Evolutionary conservation across 2,888 invertebrate genomes (phyloP).

Genomic region (Diarsia brunnea): DNA sequence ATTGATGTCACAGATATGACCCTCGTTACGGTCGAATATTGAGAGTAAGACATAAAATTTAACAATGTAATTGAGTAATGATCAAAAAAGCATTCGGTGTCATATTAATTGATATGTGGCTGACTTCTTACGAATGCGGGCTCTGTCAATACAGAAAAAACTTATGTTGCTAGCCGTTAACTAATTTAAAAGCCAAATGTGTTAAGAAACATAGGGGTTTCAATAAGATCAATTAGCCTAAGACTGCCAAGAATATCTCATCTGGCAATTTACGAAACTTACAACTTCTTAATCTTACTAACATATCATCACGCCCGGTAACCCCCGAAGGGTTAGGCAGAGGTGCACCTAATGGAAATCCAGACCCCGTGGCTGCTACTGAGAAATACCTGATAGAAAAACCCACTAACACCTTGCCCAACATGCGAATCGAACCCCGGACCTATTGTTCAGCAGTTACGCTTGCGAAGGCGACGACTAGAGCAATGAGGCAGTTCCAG

Average conservation of each 20-base stretch:
- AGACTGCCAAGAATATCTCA: slow-evolving; percentile 10
- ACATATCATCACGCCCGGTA: too few relatives aligned
- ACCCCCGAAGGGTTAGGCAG: too few relatives aligned
- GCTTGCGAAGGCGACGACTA: too few relatives aligned
- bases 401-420: too few relatives aligned
- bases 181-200: slow-evolving; percentile 82
- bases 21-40: slow-evolving; percentile 66
- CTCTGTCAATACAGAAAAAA: slow-evolving; percentile 71
- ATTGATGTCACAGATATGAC: slow-evolving; percentile 58
- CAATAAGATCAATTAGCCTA: slow-evolving; percentile 67
- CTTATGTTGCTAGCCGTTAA: slow-evolving; percentile 66
- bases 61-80: slow-evolving; percentile 84
- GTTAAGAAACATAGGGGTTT: slow-evolving; percentile 80
- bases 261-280: slow-evolving; percentile 21
- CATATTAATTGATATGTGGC: slow-evolving; percentile 88
- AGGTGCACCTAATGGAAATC: too few relatives aligned
- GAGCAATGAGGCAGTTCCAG: too few relatives aligned
- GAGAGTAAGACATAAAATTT: slow-evolving; percentile 84
- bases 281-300: slow-evolving; percentile 21
- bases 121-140: slow-evolving; percentile 85
- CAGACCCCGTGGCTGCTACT: too few relatives aligned
- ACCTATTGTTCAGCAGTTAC: too few relatives aligned
- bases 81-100: slow-evolving; percentile 83
- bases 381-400: too few relatives aligned
- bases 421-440: too few relatives aligned